Conservation (phyloP, 2,888 invertebrate genomes). For the Caenorhabditis uteleia region DNA sequence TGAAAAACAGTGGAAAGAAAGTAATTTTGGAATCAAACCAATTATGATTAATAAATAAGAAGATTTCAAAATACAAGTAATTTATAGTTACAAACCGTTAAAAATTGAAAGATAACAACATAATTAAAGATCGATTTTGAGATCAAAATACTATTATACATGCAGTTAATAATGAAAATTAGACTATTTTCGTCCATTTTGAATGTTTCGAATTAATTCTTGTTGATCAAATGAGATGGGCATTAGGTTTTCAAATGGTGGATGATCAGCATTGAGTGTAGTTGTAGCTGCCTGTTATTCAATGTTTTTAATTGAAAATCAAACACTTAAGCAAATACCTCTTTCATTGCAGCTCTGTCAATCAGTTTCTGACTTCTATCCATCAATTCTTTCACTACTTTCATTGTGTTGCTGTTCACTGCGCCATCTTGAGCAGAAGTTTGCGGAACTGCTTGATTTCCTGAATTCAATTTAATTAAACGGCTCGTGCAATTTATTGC, state of each 20-base stretch:
- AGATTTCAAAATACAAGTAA: background rate
- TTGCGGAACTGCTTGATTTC: no score
- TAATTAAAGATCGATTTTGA: background rate
- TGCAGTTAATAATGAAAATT: background rate
- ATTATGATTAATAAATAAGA: background rate
- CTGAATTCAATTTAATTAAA: no score
- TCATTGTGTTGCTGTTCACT: slow-evolving; percentile 1
- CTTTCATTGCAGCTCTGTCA: slow-evolving; percentile 24
- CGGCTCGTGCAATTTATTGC: no score
- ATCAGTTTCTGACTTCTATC: slow-evolving; percentile 18
- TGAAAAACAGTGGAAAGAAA: background rate
- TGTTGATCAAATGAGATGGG: slow-evolving; percentile 36
- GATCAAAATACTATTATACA: background rate
- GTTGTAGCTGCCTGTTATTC: slow-evolving; percentile 3
- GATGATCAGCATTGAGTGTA: slow-evolving; percentile 12
- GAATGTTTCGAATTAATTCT: slow-evolving; percentile 22
- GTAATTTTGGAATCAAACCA: background rate
- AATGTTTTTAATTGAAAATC: background rate
- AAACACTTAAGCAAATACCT: background rate
- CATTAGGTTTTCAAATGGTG: slow-evolving; percentile 22
- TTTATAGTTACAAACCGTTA: background rate
- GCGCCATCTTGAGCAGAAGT: no score
- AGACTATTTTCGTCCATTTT: slow-evolving; percentile 11
- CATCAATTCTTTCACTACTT: slow-evolving; percentile 24
- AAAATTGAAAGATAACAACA: background rate